Percentiles rank a stretch among this genome's conserved stretches.
Conservation (phyloP, 2,797 vertebrate species). For the Notoglanidium macrostoma region DNA sequence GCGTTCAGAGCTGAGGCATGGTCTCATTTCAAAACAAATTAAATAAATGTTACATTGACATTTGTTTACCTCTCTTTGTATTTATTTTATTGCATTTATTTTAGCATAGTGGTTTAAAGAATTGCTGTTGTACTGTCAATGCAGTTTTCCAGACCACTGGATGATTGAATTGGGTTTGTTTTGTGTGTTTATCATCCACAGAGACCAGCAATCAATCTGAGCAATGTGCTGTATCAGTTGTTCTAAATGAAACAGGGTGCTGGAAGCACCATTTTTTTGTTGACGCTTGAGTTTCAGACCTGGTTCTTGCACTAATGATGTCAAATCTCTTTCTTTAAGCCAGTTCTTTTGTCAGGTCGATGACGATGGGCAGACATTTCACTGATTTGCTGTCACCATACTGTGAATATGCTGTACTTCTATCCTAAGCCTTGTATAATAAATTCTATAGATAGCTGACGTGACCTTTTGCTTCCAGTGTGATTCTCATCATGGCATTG, state of each 20-base stretch:
- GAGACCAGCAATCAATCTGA: background rate
- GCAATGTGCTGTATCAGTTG: background rate
- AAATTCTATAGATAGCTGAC: slow-evolving; percentile 23
- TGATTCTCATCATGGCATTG: slow-evolving; percentile 24
- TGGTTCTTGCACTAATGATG: slow-evolving; percentile 12
- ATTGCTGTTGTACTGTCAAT: background rate
- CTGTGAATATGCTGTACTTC: slow-evolving; percentile 26
- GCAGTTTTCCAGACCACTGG: background rate
- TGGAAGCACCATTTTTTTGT: background rate
- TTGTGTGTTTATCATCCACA: slow-evolving; percentile 18
- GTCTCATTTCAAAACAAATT: slow-evolving; percentile 39
- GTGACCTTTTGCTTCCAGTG: slow-evolving; percentile 33
- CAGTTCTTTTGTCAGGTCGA: background rate
- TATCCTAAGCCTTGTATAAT: slow-evolving; percentile 11
- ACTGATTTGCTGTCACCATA: slow-evolving; percentile 12
- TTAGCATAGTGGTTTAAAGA: background rate
- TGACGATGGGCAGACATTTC: background rate
- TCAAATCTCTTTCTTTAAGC: background rate
- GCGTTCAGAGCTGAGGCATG: slow-evolving; percentile 27
- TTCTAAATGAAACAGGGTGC: background rate
- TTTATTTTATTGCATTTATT: slow-evolving; percentile 26
- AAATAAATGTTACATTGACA: slow-evolving; percentile 32
- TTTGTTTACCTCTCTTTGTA: slow-evolving; percentile 37
- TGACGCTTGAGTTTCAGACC: background rate
- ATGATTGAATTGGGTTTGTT: slow-evolving; percentile 1